A percentile compares a stretch with the other conserved stretches of the same genome.
Conservation (phyloP, 1,140 invertebrate species). For the Aradophagus sp. region DNA sequence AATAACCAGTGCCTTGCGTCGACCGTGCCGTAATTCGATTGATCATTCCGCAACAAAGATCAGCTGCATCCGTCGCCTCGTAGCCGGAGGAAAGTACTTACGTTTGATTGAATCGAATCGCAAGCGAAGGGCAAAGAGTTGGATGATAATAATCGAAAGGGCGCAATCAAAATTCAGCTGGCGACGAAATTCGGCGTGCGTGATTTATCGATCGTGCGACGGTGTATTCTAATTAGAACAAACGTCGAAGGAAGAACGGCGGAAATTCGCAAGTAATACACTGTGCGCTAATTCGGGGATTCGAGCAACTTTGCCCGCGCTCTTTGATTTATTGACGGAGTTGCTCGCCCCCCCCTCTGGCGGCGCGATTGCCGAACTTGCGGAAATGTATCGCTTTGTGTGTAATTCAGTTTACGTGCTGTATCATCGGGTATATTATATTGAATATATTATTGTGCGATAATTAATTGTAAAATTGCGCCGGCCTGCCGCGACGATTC, state of each 20-base stretch:
- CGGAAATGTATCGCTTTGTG: conserved; percentile 42
- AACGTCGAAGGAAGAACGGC: conserved; percentile 27
- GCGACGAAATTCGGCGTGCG: conserved; percentile 22
- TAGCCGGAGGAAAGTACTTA: neutral
- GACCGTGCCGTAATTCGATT: no score
- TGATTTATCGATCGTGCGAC: conserved; percentile 43
- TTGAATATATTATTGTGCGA: no score
- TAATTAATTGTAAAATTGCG: no score
- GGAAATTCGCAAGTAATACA: conserved; percentile 57
- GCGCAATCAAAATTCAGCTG: conserved; percentile 22
- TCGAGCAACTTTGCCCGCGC: conserved; percentile 42
- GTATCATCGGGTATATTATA: conserved; percentile 22
- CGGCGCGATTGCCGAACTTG: conserved; percentile 49
- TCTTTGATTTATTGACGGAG: conserved; percentile 53
- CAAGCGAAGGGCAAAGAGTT: conserved; percentile 8
- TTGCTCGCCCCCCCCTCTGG: conserved; percentile 31
- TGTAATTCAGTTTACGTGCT: conserved; percentile 38
- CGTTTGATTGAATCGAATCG: conserved; percentile 14
- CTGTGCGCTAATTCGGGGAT: conserved; percentile 45
- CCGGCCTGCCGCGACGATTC: no score
- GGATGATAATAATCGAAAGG: conserved; percentile 11
- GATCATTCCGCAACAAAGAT: conserved; percentile 39
- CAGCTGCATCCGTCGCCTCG: conserved; percentile 3
- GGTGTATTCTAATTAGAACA: conserved; percentile 56
- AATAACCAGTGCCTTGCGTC: no score